These are phyloP conservation scores for Turritopsis rubra DNA, from an alignment of 30 jellyfish, hydroid and myxozoan species.

Conservation along the genomic window DNA sequence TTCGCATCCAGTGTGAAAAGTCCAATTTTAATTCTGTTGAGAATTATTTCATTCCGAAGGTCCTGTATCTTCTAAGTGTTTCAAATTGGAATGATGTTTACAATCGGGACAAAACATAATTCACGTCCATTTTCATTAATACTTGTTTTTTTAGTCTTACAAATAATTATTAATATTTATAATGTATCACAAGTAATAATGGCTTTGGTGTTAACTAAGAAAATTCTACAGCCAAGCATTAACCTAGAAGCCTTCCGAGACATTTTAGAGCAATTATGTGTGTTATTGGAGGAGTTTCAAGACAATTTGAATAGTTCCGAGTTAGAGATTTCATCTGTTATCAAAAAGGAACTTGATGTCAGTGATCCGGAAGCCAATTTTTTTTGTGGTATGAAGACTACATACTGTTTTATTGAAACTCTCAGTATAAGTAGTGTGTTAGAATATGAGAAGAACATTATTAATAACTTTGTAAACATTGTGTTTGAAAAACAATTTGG, in stretches of 20 bases:
- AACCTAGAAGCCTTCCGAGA: background rate
- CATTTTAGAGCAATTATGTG: background rate
- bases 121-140: too few species aligned
- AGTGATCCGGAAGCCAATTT: background rate
- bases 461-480: background rate
- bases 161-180: too few species aligned
- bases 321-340: background rate
- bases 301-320: background rate
- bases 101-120: too few species aligned
- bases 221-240: background rate
- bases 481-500: conserved; percentile 4
- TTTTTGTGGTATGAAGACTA: background rate
- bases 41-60: too few species aligned
- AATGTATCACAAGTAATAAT: too few species aligned
- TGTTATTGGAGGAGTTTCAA: background rate
- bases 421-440: background rate
- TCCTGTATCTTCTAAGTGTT: too few species aligned
- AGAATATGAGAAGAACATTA: background rate
- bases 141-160: background rate
- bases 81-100: too few species aligned
- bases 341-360: background rate
- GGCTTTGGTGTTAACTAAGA: background rate
- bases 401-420: background rate
- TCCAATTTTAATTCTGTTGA: background rate
- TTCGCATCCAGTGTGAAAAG: background rate